These are phyloP conservation scores for Lytechinus variegatus DNA, from an alignment of 35 echinoderm and acorn worm species.

Conservation along the genomic window DNA sequence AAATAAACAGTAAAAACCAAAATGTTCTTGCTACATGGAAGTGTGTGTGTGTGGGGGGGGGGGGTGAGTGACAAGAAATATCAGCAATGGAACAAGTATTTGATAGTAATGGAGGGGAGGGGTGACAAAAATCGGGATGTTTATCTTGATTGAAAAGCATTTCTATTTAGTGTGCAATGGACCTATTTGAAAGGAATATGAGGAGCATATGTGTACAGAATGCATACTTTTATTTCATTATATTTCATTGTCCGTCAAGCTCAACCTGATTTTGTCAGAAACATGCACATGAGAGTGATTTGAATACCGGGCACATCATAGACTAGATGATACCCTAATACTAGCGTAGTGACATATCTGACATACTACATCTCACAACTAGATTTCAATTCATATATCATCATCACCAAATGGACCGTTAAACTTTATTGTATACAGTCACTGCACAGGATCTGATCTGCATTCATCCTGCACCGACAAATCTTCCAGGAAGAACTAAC, in stretches of 20 bases:
- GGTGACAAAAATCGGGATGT: background rate
- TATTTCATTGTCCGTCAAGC: background rate
- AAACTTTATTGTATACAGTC: background rate
- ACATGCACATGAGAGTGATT: background rate
- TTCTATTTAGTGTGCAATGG: no score
- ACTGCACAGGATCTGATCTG: no score
- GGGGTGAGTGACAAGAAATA: background rate
- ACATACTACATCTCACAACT: background rate
- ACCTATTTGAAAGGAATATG: no score
- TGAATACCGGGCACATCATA: background rate
- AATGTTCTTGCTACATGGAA: no score
- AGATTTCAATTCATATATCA: background rate
- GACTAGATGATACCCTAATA: background rate
- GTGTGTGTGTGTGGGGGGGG: no score
- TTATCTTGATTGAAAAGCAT: no score
- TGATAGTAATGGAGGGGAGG: background rate
- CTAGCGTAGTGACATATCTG: background rate
- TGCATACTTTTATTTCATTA: no score
- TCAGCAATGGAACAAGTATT: background rate
- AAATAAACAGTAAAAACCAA: no score
- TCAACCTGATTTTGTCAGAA: background rate
- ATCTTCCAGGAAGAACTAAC: no score
- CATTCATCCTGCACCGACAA: no score
- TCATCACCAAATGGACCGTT: background rate
- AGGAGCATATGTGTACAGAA: no score